Conservation (phyloP, 2,113 vertebrate species). For the Eudyptes chrysolophus region DNA sequence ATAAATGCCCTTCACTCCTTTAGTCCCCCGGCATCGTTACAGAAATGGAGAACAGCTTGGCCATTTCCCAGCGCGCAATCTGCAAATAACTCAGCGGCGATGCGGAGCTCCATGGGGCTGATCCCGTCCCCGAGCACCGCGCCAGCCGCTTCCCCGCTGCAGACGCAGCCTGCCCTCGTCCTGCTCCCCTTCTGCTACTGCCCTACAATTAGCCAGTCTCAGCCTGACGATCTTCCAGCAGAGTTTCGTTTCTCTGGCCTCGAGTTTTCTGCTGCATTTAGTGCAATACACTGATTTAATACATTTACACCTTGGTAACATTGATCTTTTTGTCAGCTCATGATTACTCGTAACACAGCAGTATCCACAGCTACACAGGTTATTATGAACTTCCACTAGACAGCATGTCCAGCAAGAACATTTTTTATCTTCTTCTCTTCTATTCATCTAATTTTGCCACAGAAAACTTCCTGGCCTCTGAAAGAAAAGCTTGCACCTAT, state of each 20-base stretch:
- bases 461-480: not conserved
- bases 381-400: not conserved
- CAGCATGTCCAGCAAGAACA: not conserved
- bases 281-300: no score
- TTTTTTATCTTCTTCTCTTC: not conserved
- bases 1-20: not conserved
- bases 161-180: not conserved
- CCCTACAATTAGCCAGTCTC: accelerated
- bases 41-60: not conserved
- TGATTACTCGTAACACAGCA: not conserved
- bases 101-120: not conserved
- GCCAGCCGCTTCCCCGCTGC: not conserved
- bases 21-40: not conserved
- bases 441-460: not conserved
- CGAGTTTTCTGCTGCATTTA: no score
- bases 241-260: not conserved
- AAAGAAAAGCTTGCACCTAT: not conserved
- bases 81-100: not conserved
- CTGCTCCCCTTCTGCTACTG: no score
- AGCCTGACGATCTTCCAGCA: accelerated
- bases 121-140: not conserved
- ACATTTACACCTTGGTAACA: not conserved
- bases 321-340: not conserved
- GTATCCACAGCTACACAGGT: not conserved
- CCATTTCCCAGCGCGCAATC: not conserved